Evolutionary conservation across 2,797 vertebrate genomes (phyloP).

Genomic region (Liparis tanakae): DNA sequence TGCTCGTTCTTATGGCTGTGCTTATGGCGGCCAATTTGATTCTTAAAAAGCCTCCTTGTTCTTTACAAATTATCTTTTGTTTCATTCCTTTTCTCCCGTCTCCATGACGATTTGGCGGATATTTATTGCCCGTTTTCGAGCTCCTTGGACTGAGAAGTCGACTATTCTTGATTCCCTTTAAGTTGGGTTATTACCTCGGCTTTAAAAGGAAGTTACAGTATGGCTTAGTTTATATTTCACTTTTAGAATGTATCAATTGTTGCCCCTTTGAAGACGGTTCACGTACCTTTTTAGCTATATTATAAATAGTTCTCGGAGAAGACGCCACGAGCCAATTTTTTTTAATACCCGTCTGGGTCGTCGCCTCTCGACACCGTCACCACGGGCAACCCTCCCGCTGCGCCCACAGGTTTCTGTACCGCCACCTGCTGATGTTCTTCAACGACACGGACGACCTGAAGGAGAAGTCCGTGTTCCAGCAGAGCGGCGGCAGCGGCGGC

Average conservation of each 20-base stretch:
- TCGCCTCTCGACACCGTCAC: not conserved
- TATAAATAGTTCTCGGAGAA: not conserved
- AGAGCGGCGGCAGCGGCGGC: conserved; percentile 76
- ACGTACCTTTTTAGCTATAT: not conserved
- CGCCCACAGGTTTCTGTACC: conserved; percentile 91
- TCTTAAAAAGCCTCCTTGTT: not conserved
- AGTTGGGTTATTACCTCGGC: not conserved
- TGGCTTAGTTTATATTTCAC: not conserved
- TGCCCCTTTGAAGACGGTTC: not conserved
- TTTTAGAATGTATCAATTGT: not conserved
- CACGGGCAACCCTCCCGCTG: not conserved
- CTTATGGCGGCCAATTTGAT: not conserved
- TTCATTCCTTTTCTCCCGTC: no score
- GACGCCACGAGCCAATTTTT: no score
- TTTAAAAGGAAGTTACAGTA: not conserved
- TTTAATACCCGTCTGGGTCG: not conserved
- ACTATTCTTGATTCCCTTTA: no score
- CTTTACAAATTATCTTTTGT: not conserved
- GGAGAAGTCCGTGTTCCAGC: conserved; percentile 90
- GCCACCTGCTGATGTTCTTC: conserved; percentile 92
- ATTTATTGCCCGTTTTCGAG: no score
- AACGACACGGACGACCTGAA: conserved; percentile 84
- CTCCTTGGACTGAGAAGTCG: no score
- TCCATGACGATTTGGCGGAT: no score
- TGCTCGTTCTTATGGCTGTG: not conserved